phyloP scores from a whole-genome alignment of 2,888 invertebrate genomes.

The Rhopalosiphum nymphaeae region DNA sequence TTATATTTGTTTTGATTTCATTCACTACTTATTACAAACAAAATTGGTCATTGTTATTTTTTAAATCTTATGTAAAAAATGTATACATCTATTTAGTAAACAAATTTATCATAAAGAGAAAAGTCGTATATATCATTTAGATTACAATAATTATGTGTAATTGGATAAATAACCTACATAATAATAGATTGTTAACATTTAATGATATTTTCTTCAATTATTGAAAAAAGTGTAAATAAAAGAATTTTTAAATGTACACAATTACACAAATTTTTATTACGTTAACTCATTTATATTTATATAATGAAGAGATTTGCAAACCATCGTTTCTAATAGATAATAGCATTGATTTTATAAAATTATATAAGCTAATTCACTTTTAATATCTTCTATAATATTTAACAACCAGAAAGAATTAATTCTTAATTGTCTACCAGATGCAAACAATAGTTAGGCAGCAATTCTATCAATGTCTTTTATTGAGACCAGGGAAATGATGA shows the following conservation, averaged over 20 bases:
- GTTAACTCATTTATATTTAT: too few species aligned
- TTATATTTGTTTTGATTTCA: not conserved
- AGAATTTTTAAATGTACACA: too few species aligned
- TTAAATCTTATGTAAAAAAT: too few species aligned
- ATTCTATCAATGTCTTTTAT: not conserved
- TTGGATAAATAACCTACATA: not conserved
- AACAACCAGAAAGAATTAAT: not conserved
- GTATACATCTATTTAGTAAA: too few species aligned
- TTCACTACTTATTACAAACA: not conserved
- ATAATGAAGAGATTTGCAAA: not conserved
- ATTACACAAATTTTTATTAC: too few species aligned
- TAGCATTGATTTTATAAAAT: not conserved
- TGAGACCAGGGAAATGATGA: not conserved
- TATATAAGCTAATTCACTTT: not conserved
- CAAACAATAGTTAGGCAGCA: not conserved
- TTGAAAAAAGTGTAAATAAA: not conserved
- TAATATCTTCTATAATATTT: not conserved
- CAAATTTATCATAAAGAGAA: too few species aligned
- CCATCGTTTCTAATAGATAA: not conserved
- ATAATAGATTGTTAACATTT: not conserved
- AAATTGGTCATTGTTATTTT: not conserved
- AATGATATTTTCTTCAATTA: not conserved
- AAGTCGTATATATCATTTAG: too few species aligned
- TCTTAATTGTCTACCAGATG: not conserved
- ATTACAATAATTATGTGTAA: not conserved